A percentile compares a stretch with the other conserved stretches of the same genome.
Evolutionary conservation across 2,113 vertebrate species (phyloP).

Genomic region (Sinocyclocheilus maitianheensis): DNA sequence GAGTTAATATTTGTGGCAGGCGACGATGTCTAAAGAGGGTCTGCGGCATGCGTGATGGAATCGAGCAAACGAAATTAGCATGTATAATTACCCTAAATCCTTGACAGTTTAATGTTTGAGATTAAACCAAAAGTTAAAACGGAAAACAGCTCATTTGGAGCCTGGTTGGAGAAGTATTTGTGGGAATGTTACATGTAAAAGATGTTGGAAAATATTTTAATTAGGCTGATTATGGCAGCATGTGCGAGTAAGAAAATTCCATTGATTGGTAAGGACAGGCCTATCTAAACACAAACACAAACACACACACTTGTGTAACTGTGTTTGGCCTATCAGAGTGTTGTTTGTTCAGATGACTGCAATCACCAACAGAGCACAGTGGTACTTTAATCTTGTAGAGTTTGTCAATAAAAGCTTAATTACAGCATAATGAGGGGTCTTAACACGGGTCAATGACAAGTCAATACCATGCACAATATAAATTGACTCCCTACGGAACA

Average conservation of each 20-base stretch:
- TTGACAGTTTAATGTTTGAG: conserved; percentile 54
- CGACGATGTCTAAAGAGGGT: conserved; percentile 59
- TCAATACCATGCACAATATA: conserved; percentile 37
- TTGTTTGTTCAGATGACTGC: conserved; percentile 35
- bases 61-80: conserved; percentile 48
- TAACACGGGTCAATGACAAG: conserved; percentile 37
- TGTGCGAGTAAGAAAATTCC: background rate
- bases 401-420: conserved; percentile 42
- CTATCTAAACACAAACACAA: conserved; percentile 3
- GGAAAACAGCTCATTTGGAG: conserved; percentile 43
- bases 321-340: conserved; percentile 23
- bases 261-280: conserved; percentile 13
- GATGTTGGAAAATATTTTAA: conserved; percentile 6
- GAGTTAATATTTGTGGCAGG: conserved; percentile 55
- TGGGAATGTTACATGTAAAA: conserved; percentile 28
- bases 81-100: conserved; percentile 55
- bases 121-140: conserved; percentile 51
- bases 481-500: background rate
- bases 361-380: conserved; percentile 31
- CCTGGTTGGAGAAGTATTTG: conserved; percentile 31
- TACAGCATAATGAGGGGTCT: conserved; percentile 39
- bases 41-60: conserved; percentile 53
- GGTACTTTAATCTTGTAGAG: conserved; percentile 35
- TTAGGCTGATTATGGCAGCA: conserved; percentile 22
- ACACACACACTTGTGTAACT: background rate